phyloP scores from a whole-genome alignment of 1,140 invertebrate species.

The Sarcophaga peregrina region DNA sequence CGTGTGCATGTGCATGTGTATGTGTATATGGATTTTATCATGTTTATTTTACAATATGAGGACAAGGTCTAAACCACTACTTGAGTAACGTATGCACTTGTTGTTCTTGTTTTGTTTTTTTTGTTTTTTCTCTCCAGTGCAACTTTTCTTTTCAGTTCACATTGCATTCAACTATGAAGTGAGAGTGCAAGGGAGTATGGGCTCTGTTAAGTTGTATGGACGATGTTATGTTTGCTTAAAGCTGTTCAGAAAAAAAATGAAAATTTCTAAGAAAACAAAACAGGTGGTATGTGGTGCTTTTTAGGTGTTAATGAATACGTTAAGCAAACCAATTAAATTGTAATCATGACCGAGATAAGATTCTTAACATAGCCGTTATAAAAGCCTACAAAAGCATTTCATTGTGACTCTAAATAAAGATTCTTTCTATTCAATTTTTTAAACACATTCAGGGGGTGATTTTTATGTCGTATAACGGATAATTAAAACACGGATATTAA shows the following conservation, averaged over 20 bases:
- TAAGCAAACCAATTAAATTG: conserved; percentile 26
- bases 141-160: neutral
- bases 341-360: conserved; percentile 31
- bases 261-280: neutral
- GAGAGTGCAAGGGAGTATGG: too few species aligned
- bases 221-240: neutral
- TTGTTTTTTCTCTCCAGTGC: neutral
- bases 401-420: too few species aligned
- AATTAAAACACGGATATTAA: too few species aligned
- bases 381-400: too few species aligned
- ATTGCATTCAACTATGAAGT: too few species aligned
- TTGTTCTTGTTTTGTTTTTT: too few species aligned
- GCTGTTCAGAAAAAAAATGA: neutral
- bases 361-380: too few species aligned
- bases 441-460: too few species aligned
- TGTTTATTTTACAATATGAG: conserved; percentile 19
- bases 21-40: neutral
- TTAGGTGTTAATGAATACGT: neutral
- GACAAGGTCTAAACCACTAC: neutral
- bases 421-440: too few species aligned
- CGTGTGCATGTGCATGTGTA: neutral
- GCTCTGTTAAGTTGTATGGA: neutral
- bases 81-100: too few species aligned
- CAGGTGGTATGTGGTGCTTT: neutral
- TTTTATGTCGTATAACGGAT: too few species aligned